Conservation (phyloP, 2,888 invertebrate genomes). For the Agriopis marginaria region DNA sequence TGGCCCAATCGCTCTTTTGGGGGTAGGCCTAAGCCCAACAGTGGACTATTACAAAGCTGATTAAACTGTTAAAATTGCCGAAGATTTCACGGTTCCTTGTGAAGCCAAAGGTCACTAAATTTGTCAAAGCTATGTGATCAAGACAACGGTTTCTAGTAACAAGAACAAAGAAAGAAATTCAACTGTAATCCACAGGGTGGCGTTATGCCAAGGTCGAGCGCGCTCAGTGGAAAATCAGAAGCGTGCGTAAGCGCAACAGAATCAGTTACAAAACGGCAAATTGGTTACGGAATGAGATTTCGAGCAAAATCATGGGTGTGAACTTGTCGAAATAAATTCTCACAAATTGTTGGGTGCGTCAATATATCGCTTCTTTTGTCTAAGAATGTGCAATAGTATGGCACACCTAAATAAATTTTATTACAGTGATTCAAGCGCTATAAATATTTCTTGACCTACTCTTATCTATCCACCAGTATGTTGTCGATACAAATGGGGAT, state of each 20-base stretch:
- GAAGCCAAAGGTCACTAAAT: neutral
- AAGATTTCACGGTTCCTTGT: neutral
- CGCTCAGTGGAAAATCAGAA: constrained; percentile 55
- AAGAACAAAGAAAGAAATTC: constrained; percentile 26
- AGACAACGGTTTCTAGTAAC: neutral
- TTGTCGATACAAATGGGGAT: no score
- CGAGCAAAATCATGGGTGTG: constrained; percentile 38
- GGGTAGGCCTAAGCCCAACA: no score
- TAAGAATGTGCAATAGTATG: constrained; percentile 23
- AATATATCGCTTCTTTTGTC: constrained; percentile 10
- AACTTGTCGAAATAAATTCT: constrained; percentile 43
- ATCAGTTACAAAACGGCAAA: constrained; percentile 58
- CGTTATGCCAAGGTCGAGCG: constrained; percentile 60
- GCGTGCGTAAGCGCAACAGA: constrained; percentile 57
- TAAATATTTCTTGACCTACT: constrained; percentile 8
- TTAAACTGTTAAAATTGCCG: neutral
- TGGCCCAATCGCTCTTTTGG: no score
- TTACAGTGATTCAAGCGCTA: constrained; percentile 9
- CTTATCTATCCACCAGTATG: neutral
- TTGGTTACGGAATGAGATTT: constrained; percentile 54
- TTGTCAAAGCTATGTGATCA: constrained; percentile 2
- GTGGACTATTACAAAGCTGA: no score
- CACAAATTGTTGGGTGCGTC: constrained; percentile 33
- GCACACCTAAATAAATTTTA: constrained; percentile 7
- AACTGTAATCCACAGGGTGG: constrained; percentile 20